Evolutionary conservation across 2,797 vertebrate genomes (phyloP).

Genomic region (Phrynocephalus vlangalii): DNA sequence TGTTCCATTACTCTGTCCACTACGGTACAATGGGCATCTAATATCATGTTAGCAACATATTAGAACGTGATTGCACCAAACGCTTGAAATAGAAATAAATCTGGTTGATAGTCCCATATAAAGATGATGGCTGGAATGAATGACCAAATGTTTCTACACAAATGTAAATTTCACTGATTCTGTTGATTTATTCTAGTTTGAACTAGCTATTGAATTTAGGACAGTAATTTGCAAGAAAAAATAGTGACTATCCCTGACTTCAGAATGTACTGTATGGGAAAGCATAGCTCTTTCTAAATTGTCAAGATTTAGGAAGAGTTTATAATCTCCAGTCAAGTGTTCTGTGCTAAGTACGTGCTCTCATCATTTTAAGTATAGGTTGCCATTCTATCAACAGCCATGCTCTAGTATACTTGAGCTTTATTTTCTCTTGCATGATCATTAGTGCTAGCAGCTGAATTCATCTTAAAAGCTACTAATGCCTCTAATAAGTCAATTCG

Average conservation of each 20-base stretch:
- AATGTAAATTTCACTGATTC: too few species aligned
- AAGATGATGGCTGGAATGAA: too few species aligned
- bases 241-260: not conserved
- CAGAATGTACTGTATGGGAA: not conserved
- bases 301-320: not conserved
- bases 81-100: too few species aligned
- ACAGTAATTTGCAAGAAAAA: not conserved
- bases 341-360: slow-evolving; percentile 11
- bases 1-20: too few species aligned
- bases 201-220: not conserved
- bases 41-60: too few species aligned
- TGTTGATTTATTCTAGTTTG: not conserved
- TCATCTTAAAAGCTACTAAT: slow-evolving; percentile 26
- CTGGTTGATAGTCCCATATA: too few species aligned
- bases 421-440: slow-evolving; percentile 12
- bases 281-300: not conserved
- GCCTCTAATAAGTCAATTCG: slow-evolving; percentile 7
- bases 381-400: not conserved
- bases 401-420: not conserved
- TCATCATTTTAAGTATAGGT: slow-evolving; percentile 9
- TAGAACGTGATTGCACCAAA: too few species aligned
- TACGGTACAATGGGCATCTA: too few species aligned
- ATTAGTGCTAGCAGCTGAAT: slow-evolving; percentile 18
- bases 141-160: too few species aligned
- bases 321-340: not conserved